A percentile compares a stretch with the other conserved stretches of the same genome.
Conservation (phyloP, 92 coral and sea anemone genomes). For the Palythoa grandis region DNA sequence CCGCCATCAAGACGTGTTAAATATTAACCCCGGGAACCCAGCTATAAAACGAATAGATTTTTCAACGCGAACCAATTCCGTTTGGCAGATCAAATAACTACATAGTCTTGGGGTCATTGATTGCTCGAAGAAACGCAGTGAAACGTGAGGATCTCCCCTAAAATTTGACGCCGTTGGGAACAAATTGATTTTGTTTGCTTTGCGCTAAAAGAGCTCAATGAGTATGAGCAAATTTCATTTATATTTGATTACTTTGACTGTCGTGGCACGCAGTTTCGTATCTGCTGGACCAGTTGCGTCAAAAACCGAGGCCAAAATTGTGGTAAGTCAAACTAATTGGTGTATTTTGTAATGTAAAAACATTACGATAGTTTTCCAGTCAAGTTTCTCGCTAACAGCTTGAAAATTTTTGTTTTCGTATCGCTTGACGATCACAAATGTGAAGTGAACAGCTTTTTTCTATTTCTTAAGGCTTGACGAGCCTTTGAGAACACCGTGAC, state of each 20-base stretch:
- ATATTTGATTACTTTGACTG: background rate
- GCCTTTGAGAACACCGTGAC: slow-evolving; percentile 3
- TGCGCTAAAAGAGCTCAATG: background rate
- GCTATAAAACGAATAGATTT: background rate
- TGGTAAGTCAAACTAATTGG: slow-evolving; percentile 11
- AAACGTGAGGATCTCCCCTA: background rate
- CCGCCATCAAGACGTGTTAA: background rate
- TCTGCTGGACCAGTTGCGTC: slow-evolving; percentile 39
- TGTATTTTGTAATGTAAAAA: slow-evolving; percentile 12
- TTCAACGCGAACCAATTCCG: background rate
- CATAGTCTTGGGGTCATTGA: background rate
- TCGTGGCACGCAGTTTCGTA: background rate
- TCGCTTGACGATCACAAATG: background rate
- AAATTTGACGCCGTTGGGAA: background rate
- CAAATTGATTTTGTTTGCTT: background rate
- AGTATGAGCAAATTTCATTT: slow-evolving; percentile 4
- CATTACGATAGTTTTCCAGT: background rate
- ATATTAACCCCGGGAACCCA: background rate
- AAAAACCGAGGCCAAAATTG: slow-evolving; percentile 26
- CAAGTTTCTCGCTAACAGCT: background rate
- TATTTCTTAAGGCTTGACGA: background rate
- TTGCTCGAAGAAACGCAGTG: background rate
- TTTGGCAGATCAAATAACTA: slow-evolving; percentile 2
- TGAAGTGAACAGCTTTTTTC: background rate
- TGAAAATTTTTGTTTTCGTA: background rate